Base-by-base conservation (phyloP, 1,140 invertebrate genomes). In the Dryas iulia region DNA sequence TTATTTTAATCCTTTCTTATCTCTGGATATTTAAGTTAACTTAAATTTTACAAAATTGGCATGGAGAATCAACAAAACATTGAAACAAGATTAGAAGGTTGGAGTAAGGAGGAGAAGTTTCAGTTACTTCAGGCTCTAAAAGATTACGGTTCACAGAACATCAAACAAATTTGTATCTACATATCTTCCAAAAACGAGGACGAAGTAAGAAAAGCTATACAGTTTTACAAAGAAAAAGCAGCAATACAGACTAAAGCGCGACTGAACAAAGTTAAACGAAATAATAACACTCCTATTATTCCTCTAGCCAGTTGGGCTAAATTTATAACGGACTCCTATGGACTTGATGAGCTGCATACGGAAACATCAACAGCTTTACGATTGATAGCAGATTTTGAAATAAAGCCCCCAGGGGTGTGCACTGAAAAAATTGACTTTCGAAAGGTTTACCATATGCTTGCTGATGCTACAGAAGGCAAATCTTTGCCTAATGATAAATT, bases 391-490 rank as follows among this genome's bases (percentile, higher is more conserved):
- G 84, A 89, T 18, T 84, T 81, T 71, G 87, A 89, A 71, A 75
- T 79, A 8, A 76, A 82, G 30, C 87, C 88, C 18, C 33, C 70
- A 21, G 6, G 79, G 26, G 28, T 65, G 14, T 75, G 60, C 30
- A 82, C 84, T 61, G 79, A 81, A 52, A 76, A 79, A 56, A 63
- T 88, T 63, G 78, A 89, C 78, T 87, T 89, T 61, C 78, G 67
- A 68, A 78, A 78, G 52, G 59, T 84, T 25, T 89, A 89, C 69
- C 68, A 80, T 63, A 69, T 77, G 35, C 53, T 90, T 58, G 86
- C 86, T n/a, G 89, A 89, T 80, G 86, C 87, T 11, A 76, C 89
- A 56, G 88, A 90, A 76, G 88, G 87, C 1, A 89, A 87, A 78
- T 14, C 74, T 65, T 56, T 89, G 21, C 53, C 59, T 39, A 66